Evolutionary conservation across 2,113 vertebrate species (phyloP).

Genomic region (Varanus salvator): DNA sequence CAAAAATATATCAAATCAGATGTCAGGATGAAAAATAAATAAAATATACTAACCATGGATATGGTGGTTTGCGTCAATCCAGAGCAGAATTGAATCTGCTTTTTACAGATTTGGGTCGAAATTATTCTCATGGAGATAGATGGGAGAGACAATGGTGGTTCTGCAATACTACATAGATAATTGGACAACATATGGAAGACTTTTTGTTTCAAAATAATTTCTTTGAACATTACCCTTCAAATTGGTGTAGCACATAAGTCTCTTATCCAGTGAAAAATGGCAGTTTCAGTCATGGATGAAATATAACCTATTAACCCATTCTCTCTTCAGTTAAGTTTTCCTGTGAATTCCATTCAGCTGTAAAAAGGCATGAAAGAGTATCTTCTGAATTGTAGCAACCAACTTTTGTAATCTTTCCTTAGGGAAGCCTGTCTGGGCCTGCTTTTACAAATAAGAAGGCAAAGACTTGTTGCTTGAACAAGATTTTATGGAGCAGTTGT

Average conservation of each 20-base stretch:
- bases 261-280: slow-evolving; percentile 22
- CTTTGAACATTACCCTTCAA: slow-evolving; percentile 5
- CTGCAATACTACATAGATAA: slow-evolving; percentile 14
- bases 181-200: not conserved
- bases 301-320: slow-evolving; percentile 10
- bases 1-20: slow-evolving; percentile 49
- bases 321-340: not conserved
- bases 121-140: slow-evolving; percentile 20
- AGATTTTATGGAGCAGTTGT: not conserved
- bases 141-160: slow-evolving; percentile 1
- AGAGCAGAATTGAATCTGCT: slow-evolving; percentile 24
- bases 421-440: not conserved
- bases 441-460: not conserved
- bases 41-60: not conserved
- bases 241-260: not conserved
- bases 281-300: not conserved
- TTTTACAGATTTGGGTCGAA: slow-evolving; percentile 45
- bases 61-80: slow-evolving; percentile 3
- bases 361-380: not conserved
- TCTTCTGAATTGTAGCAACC: not conserved
- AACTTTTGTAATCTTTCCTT: too few species aligned
- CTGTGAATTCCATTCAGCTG: not conserved
- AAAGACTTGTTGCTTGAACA: not conserved
- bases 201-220: not conserved
- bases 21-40: slow-evolving; percentile 37